phyloP scores from a whole-genome alignment of 2,888 invertebrate genomes.

The Eupithecia subumbrata region DNA sequence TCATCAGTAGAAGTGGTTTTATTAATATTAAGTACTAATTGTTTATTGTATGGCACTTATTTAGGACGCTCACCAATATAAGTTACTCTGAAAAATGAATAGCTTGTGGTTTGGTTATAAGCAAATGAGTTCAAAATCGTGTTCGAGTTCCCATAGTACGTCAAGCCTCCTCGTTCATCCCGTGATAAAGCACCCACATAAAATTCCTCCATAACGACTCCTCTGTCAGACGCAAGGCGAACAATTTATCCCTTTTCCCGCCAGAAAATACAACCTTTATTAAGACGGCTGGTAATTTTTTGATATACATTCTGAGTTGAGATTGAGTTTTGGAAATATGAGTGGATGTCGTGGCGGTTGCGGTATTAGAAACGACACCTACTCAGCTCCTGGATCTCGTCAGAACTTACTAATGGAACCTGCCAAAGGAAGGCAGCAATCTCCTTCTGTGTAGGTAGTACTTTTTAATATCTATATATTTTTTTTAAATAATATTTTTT shows the following conservation, averaged over 20 bases:
- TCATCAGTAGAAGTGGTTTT: no score
- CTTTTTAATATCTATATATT: no score
- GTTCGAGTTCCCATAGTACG: conserved; percentile 44
- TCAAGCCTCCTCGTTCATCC: conserved; percentile 53
- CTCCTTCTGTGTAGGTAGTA: no score
- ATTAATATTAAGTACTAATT: no score
- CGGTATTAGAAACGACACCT: background rate
- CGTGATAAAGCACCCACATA: conserved; percentile 71
- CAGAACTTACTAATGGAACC: no score
- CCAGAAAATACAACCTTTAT: conserved; percentile 56
- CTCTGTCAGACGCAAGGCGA: conserved; percentile 71
- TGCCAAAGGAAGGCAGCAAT: no score
- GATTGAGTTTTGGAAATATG: conserved; percentile 30
- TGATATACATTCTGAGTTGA: conserved; percentile 41
- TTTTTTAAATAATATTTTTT: no score
- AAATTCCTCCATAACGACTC: conserved; percentile 72
- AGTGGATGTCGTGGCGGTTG: background rate
- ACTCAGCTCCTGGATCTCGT: background rate
- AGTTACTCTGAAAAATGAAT: no score
- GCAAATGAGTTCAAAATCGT: no score
- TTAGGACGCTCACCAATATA: no score
- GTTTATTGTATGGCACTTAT: no score
- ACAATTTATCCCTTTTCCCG: conserved; percentile 65
- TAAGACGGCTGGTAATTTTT: conserved; percentile 57
- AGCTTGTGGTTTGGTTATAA: no score